Evolutionary conservation across 2,113 vertebrate genomes (phyloP).

Genomic region (Phalacrocorax pelagicus): DNA sequence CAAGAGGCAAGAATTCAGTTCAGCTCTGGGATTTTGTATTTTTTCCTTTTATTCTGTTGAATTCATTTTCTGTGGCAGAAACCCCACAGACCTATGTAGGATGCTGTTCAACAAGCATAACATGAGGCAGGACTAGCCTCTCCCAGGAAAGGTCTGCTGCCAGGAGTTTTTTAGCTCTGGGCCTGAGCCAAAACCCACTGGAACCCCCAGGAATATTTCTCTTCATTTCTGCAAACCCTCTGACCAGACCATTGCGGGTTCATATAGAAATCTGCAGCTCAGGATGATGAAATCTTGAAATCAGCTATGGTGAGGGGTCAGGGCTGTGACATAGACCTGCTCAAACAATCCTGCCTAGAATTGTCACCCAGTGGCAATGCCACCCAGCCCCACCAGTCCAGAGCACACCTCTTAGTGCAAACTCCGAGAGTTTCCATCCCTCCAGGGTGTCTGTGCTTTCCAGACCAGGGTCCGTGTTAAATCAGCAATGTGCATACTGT

Average conservation of each 20-base stretch:
- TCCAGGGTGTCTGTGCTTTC: rapidly evolving
- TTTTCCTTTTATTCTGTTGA: not conserved
- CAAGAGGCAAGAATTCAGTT: not conserved
- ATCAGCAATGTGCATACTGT: rapidly evolving
- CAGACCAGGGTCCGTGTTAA: not conserved
- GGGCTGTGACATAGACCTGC: not conserved
- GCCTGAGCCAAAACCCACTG: not conserved
- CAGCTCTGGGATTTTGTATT: not conserved
- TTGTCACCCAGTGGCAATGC: rapidly evolving
- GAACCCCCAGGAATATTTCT: not conserved
- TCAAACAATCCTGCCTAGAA: rapidly evolving
- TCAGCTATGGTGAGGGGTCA: no score
- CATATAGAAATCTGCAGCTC: not conserved
- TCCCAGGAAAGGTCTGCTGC: not conserved
- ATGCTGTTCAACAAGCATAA: not conserved
- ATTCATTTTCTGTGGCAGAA: not conserved
- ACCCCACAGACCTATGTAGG: not conserved
- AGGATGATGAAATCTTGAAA: not conserved
- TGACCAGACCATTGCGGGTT: rapidly evolving
- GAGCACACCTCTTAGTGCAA: not conserved
- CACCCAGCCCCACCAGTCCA: rapidly evolving
- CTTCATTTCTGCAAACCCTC: not conserved
- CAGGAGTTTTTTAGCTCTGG: not conserved
- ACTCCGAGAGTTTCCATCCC: not conserved
- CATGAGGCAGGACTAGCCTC: not conserved